Percentiles rank a stretch among this genome's conserved stretches.
Evolutionary conservation across 2,113 vertebrate genomes (phyloP).

Genomic region (Leptosomus discolor): DNA sequence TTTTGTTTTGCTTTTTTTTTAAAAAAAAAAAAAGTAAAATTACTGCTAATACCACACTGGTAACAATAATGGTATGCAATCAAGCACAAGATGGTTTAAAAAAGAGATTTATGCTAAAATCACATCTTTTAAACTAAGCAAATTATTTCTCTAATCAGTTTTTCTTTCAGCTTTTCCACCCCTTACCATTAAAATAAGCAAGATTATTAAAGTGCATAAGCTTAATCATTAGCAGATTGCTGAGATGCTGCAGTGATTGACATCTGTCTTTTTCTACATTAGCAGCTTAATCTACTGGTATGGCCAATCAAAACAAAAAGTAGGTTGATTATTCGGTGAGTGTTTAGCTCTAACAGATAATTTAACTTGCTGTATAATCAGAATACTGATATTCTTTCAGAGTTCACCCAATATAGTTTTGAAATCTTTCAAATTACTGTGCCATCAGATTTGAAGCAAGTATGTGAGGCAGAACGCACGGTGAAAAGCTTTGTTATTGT

Average conservation of each 20-base stretch:
- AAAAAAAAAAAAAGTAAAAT: neutral
- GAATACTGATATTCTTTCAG: neutral
- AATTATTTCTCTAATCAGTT: conserved; percentile 46
- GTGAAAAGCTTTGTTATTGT: neutral
- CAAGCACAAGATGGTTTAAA: conserved; percentile 21
- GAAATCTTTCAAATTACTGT: neutral
- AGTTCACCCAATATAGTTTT: neutral
- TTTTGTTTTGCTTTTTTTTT: neutral
- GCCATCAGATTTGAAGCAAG: neutral
- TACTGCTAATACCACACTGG: neutral
- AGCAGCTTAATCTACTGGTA: neutral
- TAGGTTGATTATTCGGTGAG: conserved; percentile 32
- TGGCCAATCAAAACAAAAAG: conserved; percentile 41
- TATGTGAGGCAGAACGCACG: neutral
- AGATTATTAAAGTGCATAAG: conserved; percentile 33
- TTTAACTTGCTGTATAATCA: conserved; percentile 17
- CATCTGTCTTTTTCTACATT: conserved; percentile 33
- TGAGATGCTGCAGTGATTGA: conserved; percentile 16
- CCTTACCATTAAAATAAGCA: conserved; percentile 37
- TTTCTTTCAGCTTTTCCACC: conserved; percentile 8
- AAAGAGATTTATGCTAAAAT: conserved; percentile 48
- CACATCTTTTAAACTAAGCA: conserved; percentile 23
- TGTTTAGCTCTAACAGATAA: neutral
- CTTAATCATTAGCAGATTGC: conserved; percentile 43
- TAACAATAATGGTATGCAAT: conserved; percentile 10